These are phyloP conservation scores for Rallus limicola DNA, from an alignment of 2,113 vertebrate genomes.

Conservation along the genomic window DNA sequence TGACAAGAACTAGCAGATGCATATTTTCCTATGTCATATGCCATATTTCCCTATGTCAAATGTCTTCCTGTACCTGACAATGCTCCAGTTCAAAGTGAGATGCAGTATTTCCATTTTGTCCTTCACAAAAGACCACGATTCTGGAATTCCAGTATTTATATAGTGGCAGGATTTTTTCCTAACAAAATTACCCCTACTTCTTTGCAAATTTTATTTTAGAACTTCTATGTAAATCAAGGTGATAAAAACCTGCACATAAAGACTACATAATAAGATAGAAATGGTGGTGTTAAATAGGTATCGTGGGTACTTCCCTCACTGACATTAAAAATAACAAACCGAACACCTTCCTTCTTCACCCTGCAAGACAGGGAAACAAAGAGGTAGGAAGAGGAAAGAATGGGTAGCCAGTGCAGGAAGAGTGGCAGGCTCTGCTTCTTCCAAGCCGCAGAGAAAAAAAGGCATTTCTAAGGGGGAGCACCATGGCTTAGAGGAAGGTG, in stretches of 20 bases:
- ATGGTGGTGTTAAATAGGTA: neutral
- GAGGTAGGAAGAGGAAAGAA: neutral
- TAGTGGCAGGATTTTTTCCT: neutral
- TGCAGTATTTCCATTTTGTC: neutral
- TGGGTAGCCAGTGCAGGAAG: neutral
- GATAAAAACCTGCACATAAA: neutral
- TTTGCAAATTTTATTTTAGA: neutral
- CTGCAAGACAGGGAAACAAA: neutral
- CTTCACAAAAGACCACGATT: neutral
- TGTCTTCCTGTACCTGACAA: neutral
- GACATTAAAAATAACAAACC: neutral
- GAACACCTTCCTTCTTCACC: neutral
- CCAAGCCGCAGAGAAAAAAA: neutral
- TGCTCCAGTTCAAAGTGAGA: neutral
- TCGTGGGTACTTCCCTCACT: neutral
- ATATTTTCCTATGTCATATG: neutral
- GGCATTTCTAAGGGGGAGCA: neutral
- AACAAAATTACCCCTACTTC: neutral
- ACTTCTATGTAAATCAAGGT: neutral
- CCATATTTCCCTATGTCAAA: neutral
- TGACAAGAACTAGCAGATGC: neutral
- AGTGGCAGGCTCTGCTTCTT: neutral
- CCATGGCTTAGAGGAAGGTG: neutral
- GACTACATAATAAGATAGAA: neutral
- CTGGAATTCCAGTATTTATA: neutral